phyloP scores from a whole-genome alignment of 2,113 vertebrate species.

The Nycticorax nycticorax region DNA sequence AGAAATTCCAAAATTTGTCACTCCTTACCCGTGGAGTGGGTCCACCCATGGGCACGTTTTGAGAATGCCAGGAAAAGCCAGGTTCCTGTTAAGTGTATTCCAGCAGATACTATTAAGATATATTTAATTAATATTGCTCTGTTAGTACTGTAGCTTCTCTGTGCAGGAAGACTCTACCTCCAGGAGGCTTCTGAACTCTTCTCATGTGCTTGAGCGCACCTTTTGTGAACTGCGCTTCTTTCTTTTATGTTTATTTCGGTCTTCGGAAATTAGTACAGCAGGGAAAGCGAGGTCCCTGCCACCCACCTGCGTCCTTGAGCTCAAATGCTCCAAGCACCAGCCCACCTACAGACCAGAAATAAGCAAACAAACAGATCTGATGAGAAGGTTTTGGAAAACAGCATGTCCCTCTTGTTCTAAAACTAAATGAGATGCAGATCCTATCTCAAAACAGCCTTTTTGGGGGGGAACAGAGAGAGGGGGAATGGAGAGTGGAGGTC shows the following conservation, averaged over 20 bases:
- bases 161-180: not conserved
- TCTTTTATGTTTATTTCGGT: slow-evolving; percentile 27
- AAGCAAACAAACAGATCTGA: slow-evolving; percentile 35
- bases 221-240: not conserved
- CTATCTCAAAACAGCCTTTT: not conserved
- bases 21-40: not conserved
- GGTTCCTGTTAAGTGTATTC: not conserved
- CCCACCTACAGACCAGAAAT: slow-evolving; percentile 34
- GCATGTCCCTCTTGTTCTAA: not conserved
- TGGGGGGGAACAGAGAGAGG: no score
- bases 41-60: not conserved
- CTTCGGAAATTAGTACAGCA: not conserved
- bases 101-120: not conserved
- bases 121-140: not conserved
- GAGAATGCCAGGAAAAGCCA: not conserved
- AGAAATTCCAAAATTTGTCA: not conserved
- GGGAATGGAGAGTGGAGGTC: not conserved
- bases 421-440: not conserved
- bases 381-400: not conserved
- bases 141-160: not conserved
- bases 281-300: not conserved
- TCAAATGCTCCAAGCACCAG: not conserved
- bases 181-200: not conserved
- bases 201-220: not conserved
- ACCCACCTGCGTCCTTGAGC: slow-evolving; percentile 2